Evolutionary conservation across 1,140 invertebrate genomes (phyloP), one percentile per base, ranked within the genome.

Genomic region (Agrypnia vestita): DNA sequence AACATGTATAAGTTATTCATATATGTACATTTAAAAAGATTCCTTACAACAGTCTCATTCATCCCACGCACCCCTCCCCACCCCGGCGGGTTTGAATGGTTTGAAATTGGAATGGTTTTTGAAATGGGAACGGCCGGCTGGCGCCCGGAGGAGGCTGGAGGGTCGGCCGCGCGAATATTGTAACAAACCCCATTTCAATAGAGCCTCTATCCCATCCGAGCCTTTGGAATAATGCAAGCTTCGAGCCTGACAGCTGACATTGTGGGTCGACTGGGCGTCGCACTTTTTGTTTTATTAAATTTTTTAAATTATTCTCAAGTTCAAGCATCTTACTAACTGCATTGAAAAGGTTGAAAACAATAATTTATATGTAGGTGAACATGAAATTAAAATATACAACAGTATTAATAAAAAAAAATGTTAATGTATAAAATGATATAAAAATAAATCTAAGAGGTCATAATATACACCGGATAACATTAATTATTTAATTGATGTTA

Each of bases 181-280:
- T 82, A 80, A 74, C 77, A 79, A 76, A 53, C 80, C 80, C 77
- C 64, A 62, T 49, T 56, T 77, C 74, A 77, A 82, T 82, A 76
- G 81, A 82, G 79, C 75, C 79, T 80, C 78, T 59, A 80, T 82
- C 75, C 74, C 76, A 80, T 80, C 74, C 78, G 75, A 82, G 80
- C 78, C 67, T 82, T 82, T 82, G 75, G 73, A 82, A 82, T 82
- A 80, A 82, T 82, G 78, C 78, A 76, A 80, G 74, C 81, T 49
- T 9, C 43, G 13, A 35, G n/a, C 13, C 53, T 74, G 74, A 82
- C 69, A 73, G 62, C 62, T 82, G 78, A 82, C 81, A 82, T 74
- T 47, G 77, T 51, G 17, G 55, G 81, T 79, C 15, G 35, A 82
- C 77, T 79, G 43, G 49, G 62, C 64, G 17, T 13, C 67, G 47